Percentiles rank a stretch among this genome's conserved stretches.
phyloP scores from a whole-genome alignment of 2,797 vertebrate genomes.

The Anableps anableps region DNA sequence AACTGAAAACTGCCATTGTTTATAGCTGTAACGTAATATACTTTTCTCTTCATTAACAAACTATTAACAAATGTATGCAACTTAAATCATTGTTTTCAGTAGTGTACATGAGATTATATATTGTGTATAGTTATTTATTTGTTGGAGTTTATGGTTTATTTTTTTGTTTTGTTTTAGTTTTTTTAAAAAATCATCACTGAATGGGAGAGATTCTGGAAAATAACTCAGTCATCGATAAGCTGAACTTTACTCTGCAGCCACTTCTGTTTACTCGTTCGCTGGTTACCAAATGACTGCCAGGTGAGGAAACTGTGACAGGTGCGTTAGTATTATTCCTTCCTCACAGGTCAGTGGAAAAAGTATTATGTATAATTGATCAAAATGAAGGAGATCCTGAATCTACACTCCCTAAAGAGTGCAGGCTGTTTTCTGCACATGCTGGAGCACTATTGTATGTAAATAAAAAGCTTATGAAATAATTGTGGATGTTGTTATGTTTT shows the following conservation, averaged over 20 bases:
- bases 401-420: slow-evolving; percentile 66
- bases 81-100: slow-evolving; percentile 77
- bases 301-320: slow-evolving; percentile 67
- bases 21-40: slow-evolving; percentile 79
- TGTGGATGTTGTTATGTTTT: background rate
- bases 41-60: slow-evolving; percentile 80
- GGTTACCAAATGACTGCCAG: slow-evolving; percentile 75
- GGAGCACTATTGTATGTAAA: slow-evolving; percentile 87
- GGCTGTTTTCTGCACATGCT: slow-evolving; percentile 73
- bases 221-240: slow-evolving; percentile 79
- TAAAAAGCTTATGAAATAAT: slow-evolving; percentile 81
- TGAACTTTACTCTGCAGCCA: slow-evolving; percentile 70
- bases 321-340: slow-evolving; percentile 67
- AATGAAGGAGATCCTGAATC: slow-evolving; percentile 84
- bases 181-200: slow-evolving; percentile 66
- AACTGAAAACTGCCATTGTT: slow-evolving; percentile 56
- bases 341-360: slow-evolving; percentile 66
- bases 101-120: slow-evolving; percentile 78
- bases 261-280: slow-evolving; percentile 74
- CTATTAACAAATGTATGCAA: slow-evolving; percentile 84
- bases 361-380: slow-evolving; percentile 77
- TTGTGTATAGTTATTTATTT: slow-evolving; percentile 85
- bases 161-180: slow-evolving; percentile 27
- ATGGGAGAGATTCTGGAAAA: slow-evolving; percentile 82
- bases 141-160: slow-evolving; percentile 54